Percentiles rank a stretch among this genome's conserved stretches.
Evolutionary conservation across 2,797 vertebrate species (phyloP).

Genomic region (Acipenser oxyrinchus): DNA sequence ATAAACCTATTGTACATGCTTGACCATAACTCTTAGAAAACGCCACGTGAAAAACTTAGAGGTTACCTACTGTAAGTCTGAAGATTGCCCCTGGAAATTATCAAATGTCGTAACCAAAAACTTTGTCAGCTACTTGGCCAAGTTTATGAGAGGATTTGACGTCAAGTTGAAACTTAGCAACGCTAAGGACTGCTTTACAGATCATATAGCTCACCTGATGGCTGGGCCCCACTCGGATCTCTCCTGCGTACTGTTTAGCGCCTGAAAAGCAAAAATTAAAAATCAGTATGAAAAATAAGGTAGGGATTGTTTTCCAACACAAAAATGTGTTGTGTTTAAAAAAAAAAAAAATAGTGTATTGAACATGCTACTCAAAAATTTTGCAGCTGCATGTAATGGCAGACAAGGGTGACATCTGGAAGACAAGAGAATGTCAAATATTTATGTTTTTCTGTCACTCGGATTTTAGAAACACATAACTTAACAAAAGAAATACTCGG

Average conservation of each 20-base stretch:
- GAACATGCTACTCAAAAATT: neutral
- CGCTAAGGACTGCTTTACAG: neutral
- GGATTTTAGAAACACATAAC: conserved; percentile 6
- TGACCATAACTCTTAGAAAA: no score
- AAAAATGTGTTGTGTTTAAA: neutral
- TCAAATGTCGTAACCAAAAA: no score
- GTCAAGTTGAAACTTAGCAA: neutral
- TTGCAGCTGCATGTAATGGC: neutral
- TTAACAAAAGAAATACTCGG: conserved; percentile 25
- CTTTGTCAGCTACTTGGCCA: no score
- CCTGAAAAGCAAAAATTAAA: conserved; percentile 56
- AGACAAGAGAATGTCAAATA: neutral
- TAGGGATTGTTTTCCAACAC: conserved; percentile 24
- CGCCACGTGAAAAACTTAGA: no score
- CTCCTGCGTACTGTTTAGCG: conserved; percentile 96
- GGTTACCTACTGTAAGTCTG: no score
- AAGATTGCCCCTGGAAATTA: no score
- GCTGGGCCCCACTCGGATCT: conserved; percentile 96
- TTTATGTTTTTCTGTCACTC: neutral
- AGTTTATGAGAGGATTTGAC: conserved; percentile 17
- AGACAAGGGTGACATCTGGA: neutral
- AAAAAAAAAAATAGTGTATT: no score
- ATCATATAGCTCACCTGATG: conserved; percentile 75
- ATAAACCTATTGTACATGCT: no score
- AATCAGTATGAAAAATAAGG: conserved; percentile 2